Conservation (phyloP, 2,888 invertebrate genomes). For the Steromphala cineraria region DNA sequence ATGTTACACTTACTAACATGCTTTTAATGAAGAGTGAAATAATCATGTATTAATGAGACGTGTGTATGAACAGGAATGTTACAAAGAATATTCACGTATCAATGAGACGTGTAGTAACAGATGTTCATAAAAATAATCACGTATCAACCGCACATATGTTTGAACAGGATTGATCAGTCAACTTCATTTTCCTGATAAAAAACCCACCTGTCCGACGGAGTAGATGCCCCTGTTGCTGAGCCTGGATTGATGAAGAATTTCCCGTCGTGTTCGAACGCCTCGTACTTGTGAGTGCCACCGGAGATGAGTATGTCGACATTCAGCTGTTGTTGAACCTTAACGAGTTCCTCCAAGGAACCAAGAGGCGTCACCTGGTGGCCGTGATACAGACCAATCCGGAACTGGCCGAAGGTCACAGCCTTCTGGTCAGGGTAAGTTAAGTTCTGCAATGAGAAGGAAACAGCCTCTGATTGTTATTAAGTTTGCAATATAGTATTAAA, state of each 20-base stretch:
- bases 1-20: too few species aligned
- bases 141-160: too few species aligned
- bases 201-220: constrained; percentile 89
- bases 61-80: too few species aligned
- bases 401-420: constrained; percentile 98
- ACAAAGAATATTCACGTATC: too few species aligned
- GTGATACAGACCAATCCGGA: constrained; percentile 97
- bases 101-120: too few species aligned
- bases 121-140: too few species aligned
- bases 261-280: constrained; percentile 98
- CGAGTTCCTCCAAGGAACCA: constrained; percentile 87
- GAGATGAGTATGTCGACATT: constrained; percentile 99
- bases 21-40: too few species aligned
- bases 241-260: constrained; percentile 99
- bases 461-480: too few species aligned
- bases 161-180: too few species aligned
- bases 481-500: too few species aligned
- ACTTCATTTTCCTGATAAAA: too few species aligned
- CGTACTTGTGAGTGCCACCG: constrained; percentile 98
- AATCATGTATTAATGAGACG: too few species aligned
- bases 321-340: constrained; percentile 94
- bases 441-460: constrained; percentile 79
- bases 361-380: constrained; percentile 97
- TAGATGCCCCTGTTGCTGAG: constrained; percentile 98
- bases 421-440: constrained; percentile 92